Percentiles rank a stretch among this genome's conserved stretches.
phyloP scores from a whole-genome alignment of 2,888 invertebrate genomes.

The Hemaris fuciformis region DNA sequence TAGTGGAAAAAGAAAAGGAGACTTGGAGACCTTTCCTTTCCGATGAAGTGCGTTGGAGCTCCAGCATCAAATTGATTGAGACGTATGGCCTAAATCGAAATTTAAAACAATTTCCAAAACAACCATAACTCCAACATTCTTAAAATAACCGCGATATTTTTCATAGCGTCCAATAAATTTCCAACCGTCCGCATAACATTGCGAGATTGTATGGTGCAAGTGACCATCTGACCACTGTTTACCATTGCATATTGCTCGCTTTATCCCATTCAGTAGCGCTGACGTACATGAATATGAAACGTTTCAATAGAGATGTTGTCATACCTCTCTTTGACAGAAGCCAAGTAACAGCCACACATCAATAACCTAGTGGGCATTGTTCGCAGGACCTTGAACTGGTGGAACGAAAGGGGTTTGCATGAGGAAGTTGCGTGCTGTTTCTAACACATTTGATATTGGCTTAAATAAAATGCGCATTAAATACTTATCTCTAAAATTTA shows the following conservation, averaged over 20 bases:
- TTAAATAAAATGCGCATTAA: no score
- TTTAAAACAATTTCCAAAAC: background rate
- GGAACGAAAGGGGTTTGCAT: slow-evolving; percentile 25
- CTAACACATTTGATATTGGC: background rate
- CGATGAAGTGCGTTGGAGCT: no score
- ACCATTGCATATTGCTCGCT: slow-evolving; percentile 61
- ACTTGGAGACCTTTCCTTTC: no score
- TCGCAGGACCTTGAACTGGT: slow-evolving; percentile 53
- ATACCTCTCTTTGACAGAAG: slow-evolving; percentile 62
- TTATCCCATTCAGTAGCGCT: slow-evolving; percentile 62
- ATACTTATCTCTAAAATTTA: no score
- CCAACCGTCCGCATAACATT: slow-evolving; percentile 34
- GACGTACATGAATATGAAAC: slow-evolving; percentile 73
- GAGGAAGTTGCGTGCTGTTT: slow-evolving; percentile 16
- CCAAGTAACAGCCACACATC: slow-evolving; percentile 59
- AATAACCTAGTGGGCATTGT: slow-evolving; percentile 62
- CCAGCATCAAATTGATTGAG: no score
- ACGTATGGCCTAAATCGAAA: background rate
- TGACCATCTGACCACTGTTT: slow-evolving; percentile 51
- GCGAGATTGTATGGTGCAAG: slow-evolving; percentile 27
- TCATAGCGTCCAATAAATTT: slow-evolving; percentile 28
- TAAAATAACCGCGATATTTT: background rate
- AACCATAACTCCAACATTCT: background rate
- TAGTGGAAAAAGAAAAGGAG: no score
- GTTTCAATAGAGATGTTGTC: slow-evolving; percentile 74